A percentile compares a stretch with the other conserved stretches of the same genome.
Evolutionary conservation across 2,888 invertebrate species (phyloP).

Genomic region (Cheilosia scutellata): DNA sequence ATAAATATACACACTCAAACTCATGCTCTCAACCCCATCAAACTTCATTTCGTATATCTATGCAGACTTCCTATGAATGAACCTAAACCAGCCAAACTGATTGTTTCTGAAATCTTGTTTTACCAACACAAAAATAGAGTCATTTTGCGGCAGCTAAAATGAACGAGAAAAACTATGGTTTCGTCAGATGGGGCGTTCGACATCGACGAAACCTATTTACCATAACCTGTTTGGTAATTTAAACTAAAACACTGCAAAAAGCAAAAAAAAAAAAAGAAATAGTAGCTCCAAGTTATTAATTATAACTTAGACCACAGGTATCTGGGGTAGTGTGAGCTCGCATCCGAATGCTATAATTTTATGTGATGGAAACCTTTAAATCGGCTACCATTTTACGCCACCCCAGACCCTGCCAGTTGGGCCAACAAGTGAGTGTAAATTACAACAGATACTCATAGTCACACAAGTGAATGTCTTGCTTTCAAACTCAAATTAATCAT

Average conservation of each 20-base stretch:
- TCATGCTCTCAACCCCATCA: too few relatives aligned
- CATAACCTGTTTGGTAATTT: constrained; percentile 64
- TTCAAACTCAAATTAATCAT: constrained; percentile 48
- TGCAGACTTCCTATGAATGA: constrained; percentile 61
- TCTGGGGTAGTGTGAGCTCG: constrained; percentile 27
- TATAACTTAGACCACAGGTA: constrained; percentile 28
- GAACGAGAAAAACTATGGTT: constrained; percentile 27
- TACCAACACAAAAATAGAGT: constrained; percentile 20
- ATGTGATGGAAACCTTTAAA: constrained; percentile 45
- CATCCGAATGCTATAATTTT: constrained; percentile 28
- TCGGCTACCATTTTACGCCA: constrained; percentile 40
- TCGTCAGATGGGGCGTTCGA: constrained; percentile 62
- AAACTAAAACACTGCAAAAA: constrained; percentile 51
- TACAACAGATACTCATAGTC: constrained; percentile 42
- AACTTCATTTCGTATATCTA: not conserved
- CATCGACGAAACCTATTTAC: constrained; percentile 42
- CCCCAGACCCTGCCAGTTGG: constrained; percentile 9
- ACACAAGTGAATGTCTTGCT: constrained; percentile 41
- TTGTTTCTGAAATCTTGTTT: constrained; percentile 59
- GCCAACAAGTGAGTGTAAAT: constrained; percentile 46
- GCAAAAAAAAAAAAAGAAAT: constrained; percentile 14
- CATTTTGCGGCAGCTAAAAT: constrained; percentile 18
- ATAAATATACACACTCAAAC: constrained; percentile 2
- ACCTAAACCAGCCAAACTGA: constrained; percentile 40
- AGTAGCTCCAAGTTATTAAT: constrained; percentile 52